Conservation (phyloP, 2,888 invertebrate genomes). For the Chymomyza procnemis region DNA sequence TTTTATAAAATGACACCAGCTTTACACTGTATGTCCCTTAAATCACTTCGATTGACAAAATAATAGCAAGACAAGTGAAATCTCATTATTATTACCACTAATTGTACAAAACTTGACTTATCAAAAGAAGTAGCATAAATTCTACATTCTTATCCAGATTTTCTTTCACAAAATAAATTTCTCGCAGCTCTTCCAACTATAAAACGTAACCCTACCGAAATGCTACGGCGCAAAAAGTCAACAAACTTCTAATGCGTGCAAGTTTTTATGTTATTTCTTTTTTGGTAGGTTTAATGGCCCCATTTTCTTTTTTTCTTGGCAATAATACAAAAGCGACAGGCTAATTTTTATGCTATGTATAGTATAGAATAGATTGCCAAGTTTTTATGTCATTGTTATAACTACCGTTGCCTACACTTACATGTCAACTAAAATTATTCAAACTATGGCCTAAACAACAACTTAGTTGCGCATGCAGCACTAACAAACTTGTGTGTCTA, state of each 20-base stretch:
- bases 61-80: too few species aligned
- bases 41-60: too few species aligned
- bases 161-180: too few species aligned
- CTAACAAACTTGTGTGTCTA: neutral
- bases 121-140: too few species aligned
- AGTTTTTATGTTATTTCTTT: slow-evolving; percentile 5
- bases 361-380: neutral
- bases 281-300: slow-evolving; percentile 34
- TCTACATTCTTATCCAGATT: too few species aligned
- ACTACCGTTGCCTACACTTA: neutral
- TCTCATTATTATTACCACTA: too few species aligned
- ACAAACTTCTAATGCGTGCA: slow-evolving; percentile 35
- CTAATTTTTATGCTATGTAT: neutral
- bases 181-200: too few species aligned
- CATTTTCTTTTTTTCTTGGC: slow-evolving; percentile 14
- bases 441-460: neutral
- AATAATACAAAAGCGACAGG: slow-evolving; percentile 1
- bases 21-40: too few species aligned
- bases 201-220: too few species aligned
- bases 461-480: neutral
- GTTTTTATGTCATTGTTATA: neutral
- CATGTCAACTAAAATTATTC: neutral
- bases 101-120: too few species aligned
- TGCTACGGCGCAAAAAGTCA: slow-evolving; percentile 31
- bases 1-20: too few species aligned